A percentile compares a stretch with the other conserved stretches of the same genome.
Evolutionary conservation across 2,113 vertebrate genomes (phyloP).

Genomic region (Tricholaema leucomelas): DNA sequence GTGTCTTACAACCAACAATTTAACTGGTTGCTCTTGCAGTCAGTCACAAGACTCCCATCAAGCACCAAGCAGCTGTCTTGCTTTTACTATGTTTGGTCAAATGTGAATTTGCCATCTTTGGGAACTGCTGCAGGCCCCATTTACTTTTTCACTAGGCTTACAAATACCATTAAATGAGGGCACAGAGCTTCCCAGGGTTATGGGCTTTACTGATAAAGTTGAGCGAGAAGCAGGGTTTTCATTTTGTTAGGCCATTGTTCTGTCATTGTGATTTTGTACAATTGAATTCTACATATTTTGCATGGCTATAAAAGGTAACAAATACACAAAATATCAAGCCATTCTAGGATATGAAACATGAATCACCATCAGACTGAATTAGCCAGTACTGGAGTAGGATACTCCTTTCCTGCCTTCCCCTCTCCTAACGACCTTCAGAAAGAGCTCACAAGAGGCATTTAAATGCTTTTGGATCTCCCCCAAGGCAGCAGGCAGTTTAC

Average conservation of each 20-base stretch:
- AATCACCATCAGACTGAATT: slow-evolving; percentile 29
- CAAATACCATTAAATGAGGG: background rate
- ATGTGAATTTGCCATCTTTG: background rate
- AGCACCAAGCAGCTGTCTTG: background rate
- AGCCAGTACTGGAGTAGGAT: background rate
- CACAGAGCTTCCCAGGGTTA: background rate
- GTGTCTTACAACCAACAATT: background rate
- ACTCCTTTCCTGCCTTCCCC: slow-evolving; percentile 53
- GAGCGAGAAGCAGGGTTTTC: background rate
- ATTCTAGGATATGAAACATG: background rate
- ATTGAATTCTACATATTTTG: background rate
- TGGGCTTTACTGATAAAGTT: background rate
- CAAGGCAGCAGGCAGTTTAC: slow-evolving; percentile 1
- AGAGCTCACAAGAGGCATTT: background rate
- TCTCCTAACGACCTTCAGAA: background rate
- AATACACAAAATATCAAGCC: background rate
- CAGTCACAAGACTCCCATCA: background rate
- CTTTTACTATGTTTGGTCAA: background rate
- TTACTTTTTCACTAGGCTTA: background rate
- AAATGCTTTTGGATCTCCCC: background rate
- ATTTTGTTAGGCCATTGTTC: background rate
- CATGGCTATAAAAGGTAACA: slow-evolving; percentile 35
- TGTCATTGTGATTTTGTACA: background rate
- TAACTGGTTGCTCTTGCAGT: background rate
- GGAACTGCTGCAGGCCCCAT: background rate